Percentiles rank a stretch among this genome's conserved stretches.
phyloP scores from a whole-genome alignment of 2,888 invertebrate genomes.

The Emmelina monodactyla region DNA sequence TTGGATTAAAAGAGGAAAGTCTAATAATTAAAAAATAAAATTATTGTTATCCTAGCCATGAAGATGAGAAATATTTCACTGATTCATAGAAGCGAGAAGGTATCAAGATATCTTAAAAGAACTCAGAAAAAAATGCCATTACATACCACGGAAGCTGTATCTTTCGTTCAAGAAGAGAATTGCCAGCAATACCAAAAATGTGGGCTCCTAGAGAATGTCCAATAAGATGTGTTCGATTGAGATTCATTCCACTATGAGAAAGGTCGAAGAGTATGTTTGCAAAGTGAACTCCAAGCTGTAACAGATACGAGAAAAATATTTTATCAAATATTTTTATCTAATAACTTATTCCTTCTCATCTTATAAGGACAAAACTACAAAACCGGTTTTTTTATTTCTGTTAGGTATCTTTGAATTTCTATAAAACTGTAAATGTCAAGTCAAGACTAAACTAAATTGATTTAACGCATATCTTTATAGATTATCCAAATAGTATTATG shows the following conservation, averaged over 20 bases:
- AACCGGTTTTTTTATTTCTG: background rate
- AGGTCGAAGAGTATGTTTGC: conserved; percentile 31
- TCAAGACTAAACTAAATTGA: background rate
- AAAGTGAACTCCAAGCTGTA: conserved; percentile 33
- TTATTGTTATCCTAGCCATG: too few relatives aligned
- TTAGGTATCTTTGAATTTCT: background rate
- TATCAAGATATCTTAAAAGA: too few relatives aligned
- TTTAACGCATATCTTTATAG: too few relatives aligned
- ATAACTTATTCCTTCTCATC: too few relatives aligned
- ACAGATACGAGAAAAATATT: too few relatives aligned
- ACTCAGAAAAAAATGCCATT: too few relatives aligned
- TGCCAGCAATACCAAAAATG: conserved; percentile 44
- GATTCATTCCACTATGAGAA: conserved; percentile 31
- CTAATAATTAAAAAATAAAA: too few relatives aligned
- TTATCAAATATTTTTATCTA: too few relatives aligned
- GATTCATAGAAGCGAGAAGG: too few relatives aligned
- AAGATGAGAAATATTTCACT: too few relatives aligned
- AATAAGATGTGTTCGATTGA: conserved; percentile 39
- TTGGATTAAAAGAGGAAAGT: too few relatives aligned
- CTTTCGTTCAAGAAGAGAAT: conserved; percentile 28
- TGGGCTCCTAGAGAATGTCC: conserved; percentile 56
- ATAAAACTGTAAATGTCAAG: background rate
- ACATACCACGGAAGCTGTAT: conserved; percentile 35
- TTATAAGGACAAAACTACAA: background rate
- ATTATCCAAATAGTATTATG: too few relatives aligned